These are phyloP conservation scores for Stegophylla sp. DNA, from an alignment of 2,888 invertebrate genomes.

Conservation along the genomic window DNA sequence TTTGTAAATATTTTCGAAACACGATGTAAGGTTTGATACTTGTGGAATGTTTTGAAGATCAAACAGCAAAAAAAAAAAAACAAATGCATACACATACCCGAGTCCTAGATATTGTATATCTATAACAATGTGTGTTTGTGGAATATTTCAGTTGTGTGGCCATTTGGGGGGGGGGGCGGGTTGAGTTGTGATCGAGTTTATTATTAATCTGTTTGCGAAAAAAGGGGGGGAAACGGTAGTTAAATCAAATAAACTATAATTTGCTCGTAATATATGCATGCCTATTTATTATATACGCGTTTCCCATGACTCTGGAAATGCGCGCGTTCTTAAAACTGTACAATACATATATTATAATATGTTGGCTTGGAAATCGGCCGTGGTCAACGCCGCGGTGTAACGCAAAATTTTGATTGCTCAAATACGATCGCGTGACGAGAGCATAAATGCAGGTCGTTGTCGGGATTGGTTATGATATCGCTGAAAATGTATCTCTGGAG, in stretches of 20 bases:
- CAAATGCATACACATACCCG: too few relatives aligned
- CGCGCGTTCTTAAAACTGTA: background rate
- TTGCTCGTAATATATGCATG: background rate
- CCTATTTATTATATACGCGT: too few relatives aligned
- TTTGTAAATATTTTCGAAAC: too few relatives aligned
- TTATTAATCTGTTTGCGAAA: background rate
- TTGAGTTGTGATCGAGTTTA: background rate
- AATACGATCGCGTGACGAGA: slow-evolving; percentile 36
- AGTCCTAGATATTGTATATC: background rate
- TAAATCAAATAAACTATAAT: background rate
- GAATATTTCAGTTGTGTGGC: too few relatives aligned
- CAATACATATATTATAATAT: background rate
- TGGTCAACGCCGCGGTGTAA: background rate
- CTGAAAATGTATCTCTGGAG: slow-evolving; percentile 27
- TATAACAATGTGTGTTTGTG: background rate
- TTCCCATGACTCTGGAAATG: background rate
- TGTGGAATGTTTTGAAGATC: too few relatives aligned
- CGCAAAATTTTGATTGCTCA: background rate
- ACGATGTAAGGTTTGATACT: too few relatives aligned
- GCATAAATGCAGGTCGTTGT: background rate
- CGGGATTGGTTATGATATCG: slow-evolving; percentile 42
- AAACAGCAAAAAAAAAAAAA: too few relatives aligned
- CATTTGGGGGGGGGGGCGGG: background rate
- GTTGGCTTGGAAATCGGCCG: background rate
- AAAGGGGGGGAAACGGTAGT: too few relatives aligned